These are phyloP conservation scores for Polydrusus cervinus DNA, from an alignment of 2,888 invertebrate genomes.

Conservation along the genomic window DNA sequence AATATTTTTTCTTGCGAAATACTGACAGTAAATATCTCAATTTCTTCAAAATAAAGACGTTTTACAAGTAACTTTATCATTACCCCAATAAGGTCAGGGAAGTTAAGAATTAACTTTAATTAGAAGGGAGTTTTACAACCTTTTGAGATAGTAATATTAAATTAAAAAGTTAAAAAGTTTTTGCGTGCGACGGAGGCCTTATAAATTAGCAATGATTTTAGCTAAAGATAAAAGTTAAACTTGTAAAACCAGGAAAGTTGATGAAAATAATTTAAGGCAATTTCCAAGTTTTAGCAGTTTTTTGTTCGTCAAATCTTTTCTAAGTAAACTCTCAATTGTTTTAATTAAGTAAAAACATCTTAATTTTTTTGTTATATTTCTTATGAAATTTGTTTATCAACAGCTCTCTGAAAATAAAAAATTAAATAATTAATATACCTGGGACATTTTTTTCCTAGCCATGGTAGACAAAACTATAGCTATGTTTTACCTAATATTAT, in stretches of 20 bases:
- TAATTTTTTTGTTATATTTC: not conserved
- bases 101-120: constrained; percentile 9
- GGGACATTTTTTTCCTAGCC: too few species aligned
- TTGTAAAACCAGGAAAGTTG: constrained; percentile 1
- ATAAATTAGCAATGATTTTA: constrained; percentile 19
- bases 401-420: too few species aligned
- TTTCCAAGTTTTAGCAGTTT: not conserved
- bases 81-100: constrained; percentile 1
- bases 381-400: too few species aligned
- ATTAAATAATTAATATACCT: too few species aligned
- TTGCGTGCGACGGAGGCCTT: constrained; percentile 13
- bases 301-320: not conserved
- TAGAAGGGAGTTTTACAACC: constrained; percentile 14
- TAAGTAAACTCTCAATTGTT: not conserved
- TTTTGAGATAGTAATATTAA: constrained; percentile 15
- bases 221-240: constrained; percentile 15
- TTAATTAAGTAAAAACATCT: not conserved
- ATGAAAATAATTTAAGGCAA: constrained; percentile 8
- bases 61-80: constrained; percentile 2
- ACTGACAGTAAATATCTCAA: not conserved
- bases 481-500: too few species aligned
- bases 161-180: constrained; percentile 22
- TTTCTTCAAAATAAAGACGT: constrained; percentile 3
- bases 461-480: too few species aligned
- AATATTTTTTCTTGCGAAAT: not conserved